phyloP scores from a whole-genome alignment of 2,797 vertebrate species.

The Odontamblyopus rebecca region DNA sequence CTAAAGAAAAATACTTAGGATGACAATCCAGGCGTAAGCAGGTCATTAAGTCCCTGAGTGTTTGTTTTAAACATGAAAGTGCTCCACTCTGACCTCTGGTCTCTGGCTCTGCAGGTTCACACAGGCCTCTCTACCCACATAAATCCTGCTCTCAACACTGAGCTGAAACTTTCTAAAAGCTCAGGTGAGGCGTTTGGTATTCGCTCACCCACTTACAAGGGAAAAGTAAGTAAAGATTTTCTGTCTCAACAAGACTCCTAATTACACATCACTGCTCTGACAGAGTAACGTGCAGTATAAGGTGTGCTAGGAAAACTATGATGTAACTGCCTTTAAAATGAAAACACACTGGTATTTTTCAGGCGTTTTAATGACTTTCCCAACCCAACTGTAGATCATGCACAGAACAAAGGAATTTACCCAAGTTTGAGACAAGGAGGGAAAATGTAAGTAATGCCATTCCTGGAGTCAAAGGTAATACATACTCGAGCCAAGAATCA shows the following conservation, averaged over 20 bases:
- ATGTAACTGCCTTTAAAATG: constrained; percentile 7
- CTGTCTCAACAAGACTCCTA: constrained; percentile 28
- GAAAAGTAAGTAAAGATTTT: constrained; percentile 21
- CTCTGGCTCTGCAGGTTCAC: constrained; percentile 7
- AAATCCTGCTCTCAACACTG: constrained; percentile 10
- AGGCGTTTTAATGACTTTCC: constrained; percentile 15
- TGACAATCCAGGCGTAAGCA: not conserved
- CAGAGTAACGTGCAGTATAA: constrained; percentile 21
- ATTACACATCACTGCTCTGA: constrained; percentile 25
- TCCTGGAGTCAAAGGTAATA: constrained; percentile 62
- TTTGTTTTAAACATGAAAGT: not conserved
- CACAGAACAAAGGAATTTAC: constrained; percentile 1
- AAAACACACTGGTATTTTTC: constrained; percentile 23
- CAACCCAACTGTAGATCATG: constrained; percentile 30
- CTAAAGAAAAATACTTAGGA: too few relatives aligned
- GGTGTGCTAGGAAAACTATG: constrained; percentile 26
- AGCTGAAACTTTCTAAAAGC: constrained; percentile 10
- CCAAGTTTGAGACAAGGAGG: constrained; percentile 18
- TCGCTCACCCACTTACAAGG: constrained; percentile 11
- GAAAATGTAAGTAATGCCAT: constrained; percentile 60
- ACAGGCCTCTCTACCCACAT: constrained; percentile 4
- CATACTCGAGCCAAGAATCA: constrained; percentile 35
- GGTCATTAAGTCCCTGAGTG: not conserved
- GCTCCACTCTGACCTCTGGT: not conserved
- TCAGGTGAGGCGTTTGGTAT: constrained; percentile 8